Evolutionary conservation across 2,888 invertebrate genomes (phyloP).

Genomic region (Hypena proboscidalis): DNA sequence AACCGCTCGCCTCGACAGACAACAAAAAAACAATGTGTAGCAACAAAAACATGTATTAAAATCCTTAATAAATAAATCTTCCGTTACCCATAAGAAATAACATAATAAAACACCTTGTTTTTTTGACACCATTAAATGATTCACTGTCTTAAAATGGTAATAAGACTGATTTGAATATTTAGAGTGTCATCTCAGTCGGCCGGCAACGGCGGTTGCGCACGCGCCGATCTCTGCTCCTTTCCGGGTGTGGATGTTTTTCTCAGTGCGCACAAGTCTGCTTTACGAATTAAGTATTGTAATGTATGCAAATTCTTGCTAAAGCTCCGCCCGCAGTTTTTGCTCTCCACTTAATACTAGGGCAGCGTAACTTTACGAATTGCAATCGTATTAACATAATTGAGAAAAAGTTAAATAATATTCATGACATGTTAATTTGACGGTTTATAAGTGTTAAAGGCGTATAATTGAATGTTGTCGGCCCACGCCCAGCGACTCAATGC

Average conservation of each 20-base stretch:
- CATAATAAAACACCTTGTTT: conserved; percentile 45
- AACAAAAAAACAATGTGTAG: conserved; percentile 24
- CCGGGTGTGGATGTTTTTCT: conserved; percentile 57
- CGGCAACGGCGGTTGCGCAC: conserved; percentile 45
- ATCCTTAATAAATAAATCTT: conserved; percentile 49
- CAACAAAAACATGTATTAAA: conserved; percentile 43
- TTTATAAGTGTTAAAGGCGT: conserved; percentile 73
- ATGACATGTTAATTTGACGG: conserved; percentile 79
- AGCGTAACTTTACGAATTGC: conserved; percentile 54
- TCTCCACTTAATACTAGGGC: conserved; percentile 73
- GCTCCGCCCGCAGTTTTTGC: conserved; percentile 67
- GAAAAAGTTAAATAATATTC: conserved; percentile 81
- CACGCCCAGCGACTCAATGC: conserved; percentile 44
- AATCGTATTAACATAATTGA: conserved; percentile 68
- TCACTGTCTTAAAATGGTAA: conserved; percentile 60
- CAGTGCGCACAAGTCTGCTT: conserved; percentile 45
- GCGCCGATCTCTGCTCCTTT: conserved; percentile 53
- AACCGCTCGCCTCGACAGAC: conserved; percentile 2
- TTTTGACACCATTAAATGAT: conserved; percentile 53
- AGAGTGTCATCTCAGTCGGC: conserved; percentile 44
- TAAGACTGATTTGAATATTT: conserved; percentile 53
- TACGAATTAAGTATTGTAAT: conserved; percentile 73
- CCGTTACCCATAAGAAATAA: conserved; percentile 45
- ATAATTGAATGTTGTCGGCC: conserved; percentile 68
- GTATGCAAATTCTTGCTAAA: conserved; percentile 74